Conservation (phyloP, 1,140 invertebrate species). For the Drosophila insularis region DNA sequence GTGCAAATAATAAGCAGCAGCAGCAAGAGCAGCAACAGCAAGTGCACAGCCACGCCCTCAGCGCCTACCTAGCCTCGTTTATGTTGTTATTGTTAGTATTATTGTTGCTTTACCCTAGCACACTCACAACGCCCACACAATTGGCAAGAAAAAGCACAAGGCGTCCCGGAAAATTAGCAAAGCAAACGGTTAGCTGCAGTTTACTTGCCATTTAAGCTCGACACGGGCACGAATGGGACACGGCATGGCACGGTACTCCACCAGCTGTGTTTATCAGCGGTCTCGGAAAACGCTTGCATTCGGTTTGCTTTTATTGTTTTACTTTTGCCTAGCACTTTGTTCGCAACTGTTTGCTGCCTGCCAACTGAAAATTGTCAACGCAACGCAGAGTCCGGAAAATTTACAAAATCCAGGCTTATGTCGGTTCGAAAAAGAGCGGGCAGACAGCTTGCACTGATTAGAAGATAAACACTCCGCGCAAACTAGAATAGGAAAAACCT, state of each 20-base stretch:
- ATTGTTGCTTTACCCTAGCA: background rate
- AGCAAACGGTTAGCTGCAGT: constrained; percentile 74
- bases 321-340: background rate
- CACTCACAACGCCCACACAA: constrained; percentile 61
- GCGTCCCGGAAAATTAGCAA: constrained; percentile 69
- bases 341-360: background rate
- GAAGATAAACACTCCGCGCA: background rate
- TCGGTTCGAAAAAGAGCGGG: background rate
- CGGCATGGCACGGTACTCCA: constrained; percentile 17
- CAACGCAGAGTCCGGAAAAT: background rate
- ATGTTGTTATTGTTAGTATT: constrained; percentile 9
- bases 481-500: background rate
- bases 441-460: background rate
- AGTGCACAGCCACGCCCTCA: constrained; percentile 68
- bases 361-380: constrained; percentile 1
- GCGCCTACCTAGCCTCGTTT: constrained; percentile 43
- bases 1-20: constrained; percentile 78
- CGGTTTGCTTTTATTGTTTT: constrained; percentile 29
- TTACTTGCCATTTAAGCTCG: constrained; percentile 77
- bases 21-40: constrained; percentile 58
- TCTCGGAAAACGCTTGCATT: constrained; percentile 39
- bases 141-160: constrained; percentile 40
- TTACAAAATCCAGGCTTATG: background rate
- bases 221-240: constrained; percentile 42
- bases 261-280: constrained; percentile 70